These are phyloP conservation scores for Dryobota labecula DNA, from an alignment of 2,888 invertebrate genomes.

Conservation along the genomic window DNA sequence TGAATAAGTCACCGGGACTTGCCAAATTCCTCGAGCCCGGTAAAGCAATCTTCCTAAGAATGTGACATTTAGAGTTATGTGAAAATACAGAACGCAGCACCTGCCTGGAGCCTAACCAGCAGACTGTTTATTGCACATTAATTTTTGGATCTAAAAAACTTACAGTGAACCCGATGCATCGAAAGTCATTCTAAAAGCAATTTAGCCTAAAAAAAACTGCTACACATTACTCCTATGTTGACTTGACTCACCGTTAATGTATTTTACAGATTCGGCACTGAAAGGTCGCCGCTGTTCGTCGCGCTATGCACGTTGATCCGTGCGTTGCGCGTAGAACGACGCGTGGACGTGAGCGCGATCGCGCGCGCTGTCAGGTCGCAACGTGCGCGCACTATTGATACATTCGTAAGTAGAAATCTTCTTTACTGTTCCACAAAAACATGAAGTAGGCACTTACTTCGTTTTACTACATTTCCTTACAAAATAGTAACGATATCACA, in stretches of 20 bases:
- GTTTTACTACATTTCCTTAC: not conserved
- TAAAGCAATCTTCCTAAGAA: not conserved
- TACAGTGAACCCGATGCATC: not conserved
- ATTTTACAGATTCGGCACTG: slow-evolving; percentile 91
- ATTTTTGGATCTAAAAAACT: not conserved
- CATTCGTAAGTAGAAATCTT: slow-evolving; percentile 91
- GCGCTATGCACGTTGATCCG: slow-evolving; percentile 96
- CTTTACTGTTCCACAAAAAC: not conserved
- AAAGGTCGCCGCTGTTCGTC: slow-evolving; percentile 97
- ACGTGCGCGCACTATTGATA: slow-evolving; percentile 95
- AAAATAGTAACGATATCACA: not conserved
- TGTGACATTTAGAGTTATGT: too few relatives aligned
- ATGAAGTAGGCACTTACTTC: not conserved
- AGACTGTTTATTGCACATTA: not conserved
- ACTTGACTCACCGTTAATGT: not conserved
- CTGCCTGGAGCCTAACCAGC: not conserved
- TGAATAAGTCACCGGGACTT: not conserved
- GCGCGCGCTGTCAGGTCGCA: slow-evolving; percentile 96
- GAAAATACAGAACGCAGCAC: too few relatives aligned
- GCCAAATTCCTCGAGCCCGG: not conserved
- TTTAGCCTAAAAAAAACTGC: not conserved
- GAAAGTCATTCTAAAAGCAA: not conserved
- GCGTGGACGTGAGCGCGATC: slow-evolving; percentile 96
- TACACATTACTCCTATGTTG: not conserved
- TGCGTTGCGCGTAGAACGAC: slow-evolving; percentile 95